A percentile compares a stretch with the other conserved stretches of the same genome.
Evolutionary conservation across 1,140 invertebrate species (phyloP).

Genomic region (Panonychus citri): DNA sequence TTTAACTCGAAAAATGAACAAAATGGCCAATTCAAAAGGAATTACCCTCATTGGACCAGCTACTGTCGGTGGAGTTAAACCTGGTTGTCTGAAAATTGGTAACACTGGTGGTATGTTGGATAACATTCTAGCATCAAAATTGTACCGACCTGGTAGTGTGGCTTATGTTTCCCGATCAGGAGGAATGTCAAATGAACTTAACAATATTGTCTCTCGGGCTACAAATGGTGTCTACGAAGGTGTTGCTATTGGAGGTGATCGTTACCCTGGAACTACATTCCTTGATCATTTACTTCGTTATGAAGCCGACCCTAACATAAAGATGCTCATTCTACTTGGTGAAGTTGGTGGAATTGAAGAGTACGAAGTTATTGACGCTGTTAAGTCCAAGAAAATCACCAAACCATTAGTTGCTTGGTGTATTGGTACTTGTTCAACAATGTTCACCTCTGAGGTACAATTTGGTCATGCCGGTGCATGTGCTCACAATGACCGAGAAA

Average conservation of each 20-base stretch:
- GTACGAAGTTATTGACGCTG: constrained; percentile 78
- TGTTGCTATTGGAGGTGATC: constrained; percentile 95
- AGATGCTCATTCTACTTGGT: constrained; percentile 84
- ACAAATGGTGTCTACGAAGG: constrained; percentile 95
- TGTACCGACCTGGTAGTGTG: constrained; percentile 67
- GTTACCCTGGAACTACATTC: constrained; percentile 94
- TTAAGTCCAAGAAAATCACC: constrained; percentile 53
- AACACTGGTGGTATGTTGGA: constrained; percentile 99
- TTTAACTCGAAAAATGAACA: constrained; percentile 80
- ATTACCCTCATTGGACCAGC: constrained; percentile 86
- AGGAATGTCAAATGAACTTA: constrained; percentile 98
- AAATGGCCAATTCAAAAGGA: constrained; percentile 48
- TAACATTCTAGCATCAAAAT: constrained; percentile 89
- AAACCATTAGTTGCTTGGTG: constrained; percentile 89
- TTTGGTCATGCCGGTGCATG: constrained; percentile 97
- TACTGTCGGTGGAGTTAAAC: constrained; percentile 89
- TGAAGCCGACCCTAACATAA: constrained; percentile 43
- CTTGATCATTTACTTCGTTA: constrained; percentile 88
- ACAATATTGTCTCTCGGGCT: constrained; percentile 91
- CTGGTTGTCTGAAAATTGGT: constrained; percentile 97
- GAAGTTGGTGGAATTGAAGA: constrained; percentile 97
- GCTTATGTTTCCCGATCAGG: constrained; percentile 95
- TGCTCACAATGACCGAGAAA: constrained; percentile 83
- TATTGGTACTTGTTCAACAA: constrained; percentile 18
- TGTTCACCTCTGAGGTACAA: constrained; percentile 43